Conservation (phyloP, 2,113 vertebrate species). For the Vidua chalybeata region DNA sequence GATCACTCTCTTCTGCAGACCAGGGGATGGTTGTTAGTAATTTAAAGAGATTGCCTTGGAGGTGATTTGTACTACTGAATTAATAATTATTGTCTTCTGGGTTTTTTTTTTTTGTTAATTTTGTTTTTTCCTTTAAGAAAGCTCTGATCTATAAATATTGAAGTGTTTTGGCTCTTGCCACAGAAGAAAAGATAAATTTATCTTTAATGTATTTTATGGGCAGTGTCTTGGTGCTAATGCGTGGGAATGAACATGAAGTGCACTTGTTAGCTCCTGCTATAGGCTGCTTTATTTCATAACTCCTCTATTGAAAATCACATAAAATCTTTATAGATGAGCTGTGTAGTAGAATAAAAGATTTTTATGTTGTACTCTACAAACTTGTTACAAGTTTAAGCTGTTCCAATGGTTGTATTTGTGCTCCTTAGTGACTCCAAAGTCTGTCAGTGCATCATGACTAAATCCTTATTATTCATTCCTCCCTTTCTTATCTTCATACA, state of each 20-base stretch:
- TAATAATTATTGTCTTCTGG: neutral
- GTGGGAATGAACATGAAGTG: neutral
- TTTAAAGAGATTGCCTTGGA: neutral
- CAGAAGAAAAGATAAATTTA: neutral
- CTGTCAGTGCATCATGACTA: neutral
- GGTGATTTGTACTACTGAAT: neutral
- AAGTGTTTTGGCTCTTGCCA: neutral
- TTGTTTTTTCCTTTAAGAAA: neutral
- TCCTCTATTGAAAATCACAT: conserved; percentile 35
- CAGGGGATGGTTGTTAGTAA: neutral
- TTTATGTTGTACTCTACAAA: conserved; percentile 16
- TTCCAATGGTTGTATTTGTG: neutral
- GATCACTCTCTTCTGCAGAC: accelerated
- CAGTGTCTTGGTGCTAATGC: neutral
- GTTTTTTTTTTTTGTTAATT: neutral
- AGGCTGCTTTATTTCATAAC: conserved; percentile 16
- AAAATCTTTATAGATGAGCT: conserved; percentile 37
- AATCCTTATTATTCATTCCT: neutral
- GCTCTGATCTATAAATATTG: neutral
- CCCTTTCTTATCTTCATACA: neutral
- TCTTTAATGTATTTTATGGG: neutral
- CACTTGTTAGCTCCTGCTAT: neutral
- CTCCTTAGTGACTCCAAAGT: neutral
- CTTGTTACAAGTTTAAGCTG: neutral
- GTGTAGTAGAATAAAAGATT: neutral